Evolutionary conservation across 2,113 vertebrate species (phyloP).

Genomic region (Regulus satrapa): DNA sequence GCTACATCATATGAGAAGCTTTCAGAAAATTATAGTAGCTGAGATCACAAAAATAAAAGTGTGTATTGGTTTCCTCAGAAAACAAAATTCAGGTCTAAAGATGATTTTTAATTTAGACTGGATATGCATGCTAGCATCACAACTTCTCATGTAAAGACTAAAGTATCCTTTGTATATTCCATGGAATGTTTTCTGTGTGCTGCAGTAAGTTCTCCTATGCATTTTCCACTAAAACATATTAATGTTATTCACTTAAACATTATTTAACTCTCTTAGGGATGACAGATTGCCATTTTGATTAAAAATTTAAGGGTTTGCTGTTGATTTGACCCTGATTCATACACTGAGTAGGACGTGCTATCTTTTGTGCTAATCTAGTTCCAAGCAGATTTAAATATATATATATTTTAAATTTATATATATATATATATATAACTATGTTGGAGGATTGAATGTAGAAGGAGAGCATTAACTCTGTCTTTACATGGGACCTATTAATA

Average conservation of each 20-base stretch:
- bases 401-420: neutral
- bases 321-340: conserved; percentile 37
- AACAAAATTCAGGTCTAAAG: neutral
- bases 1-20: neutral
- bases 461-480: neutral
- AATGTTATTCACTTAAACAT: neutral
- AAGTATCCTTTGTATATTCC: neutral
- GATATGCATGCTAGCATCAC: neutral
- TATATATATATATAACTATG: neutral
- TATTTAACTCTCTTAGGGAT: neutral
- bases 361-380: conserved; percentile 34
- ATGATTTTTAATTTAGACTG: neutral
- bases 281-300: conserved; percentile 41
- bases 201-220: neutral
- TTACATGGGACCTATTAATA: conserved; percentile 17
- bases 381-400: neutral
- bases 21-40: neutral
- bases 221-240: neutral
- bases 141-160: neutral
- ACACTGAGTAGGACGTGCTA: conserved; percentile 20
- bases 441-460: neutral
- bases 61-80: neutral
- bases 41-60: neutral
- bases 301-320: conserved; percentile 29
- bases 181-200: neutral